Conservation (phyloP, 2,888 invertebrate genomes). For the Lycophotia porphyrea region DNA sequence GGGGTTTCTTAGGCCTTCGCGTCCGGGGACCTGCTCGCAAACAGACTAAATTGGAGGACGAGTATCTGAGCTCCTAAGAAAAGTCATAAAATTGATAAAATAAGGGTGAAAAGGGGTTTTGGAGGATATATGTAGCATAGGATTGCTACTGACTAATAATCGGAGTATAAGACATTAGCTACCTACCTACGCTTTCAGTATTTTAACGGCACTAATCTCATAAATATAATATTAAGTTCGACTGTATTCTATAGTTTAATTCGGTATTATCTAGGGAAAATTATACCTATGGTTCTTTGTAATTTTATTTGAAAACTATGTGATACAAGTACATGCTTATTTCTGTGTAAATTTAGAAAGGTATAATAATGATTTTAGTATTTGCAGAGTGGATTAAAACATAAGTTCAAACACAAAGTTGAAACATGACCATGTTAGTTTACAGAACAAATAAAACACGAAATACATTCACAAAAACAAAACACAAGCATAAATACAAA, state of each 20-base stretch:
- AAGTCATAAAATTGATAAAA: neutral
- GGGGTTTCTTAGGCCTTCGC: conserved; percentile 89
- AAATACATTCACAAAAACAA: neutral
- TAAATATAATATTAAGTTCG: neutral
- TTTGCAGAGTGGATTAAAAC: rapidly evolving
- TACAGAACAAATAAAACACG: conserved; percentile 21
- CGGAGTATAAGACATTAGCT: too few relatives aligned
- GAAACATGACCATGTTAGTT: conserved; percentile 32
- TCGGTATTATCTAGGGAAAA: neutral
- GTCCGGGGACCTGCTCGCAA: conserved; percentile 90
- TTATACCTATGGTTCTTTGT: neutral
- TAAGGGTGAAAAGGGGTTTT: neutral
- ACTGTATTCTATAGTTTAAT: too few relatives aligned
- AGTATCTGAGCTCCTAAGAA: conserved; percentile 1
- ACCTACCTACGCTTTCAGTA: neutral
- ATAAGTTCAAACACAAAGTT: conserved; percentile 6
- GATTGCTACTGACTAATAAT: neutral
- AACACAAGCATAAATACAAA: conserved; percentile 12
- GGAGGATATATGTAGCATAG: neutral
- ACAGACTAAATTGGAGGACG: conserved; percentile 55
- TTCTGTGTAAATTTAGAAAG: neutral
- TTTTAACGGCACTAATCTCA: neutral
- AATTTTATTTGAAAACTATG: neutral
- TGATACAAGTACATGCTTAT: neutral
- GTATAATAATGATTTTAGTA: too few relatives aligned